Evolutionary conservation across 2,888 invertebrate species (phyloP).

Genomic region (Onchidella celtica): DNA sequence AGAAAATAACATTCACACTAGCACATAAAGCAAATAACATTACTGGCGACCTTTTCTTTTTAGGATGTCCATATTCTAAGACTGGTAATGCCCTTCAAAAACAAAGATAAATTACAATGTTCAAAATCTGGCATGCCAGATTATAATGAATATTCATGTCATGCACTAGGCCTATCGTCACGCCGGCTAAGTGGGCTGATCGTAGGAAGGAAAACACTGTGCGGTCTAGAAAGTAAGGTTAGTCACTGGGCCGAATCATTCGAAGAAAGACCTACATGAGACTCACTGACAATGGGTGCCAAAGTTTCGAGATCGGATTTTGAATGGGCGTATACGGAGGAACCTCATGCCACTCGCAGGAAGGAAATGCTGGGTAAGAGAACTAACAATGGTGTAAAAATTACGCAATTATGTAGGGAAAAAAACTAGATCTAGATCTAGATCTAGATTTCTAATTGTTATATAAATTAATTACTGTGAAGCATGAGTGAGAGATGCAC

Average conservation of each 20-base stretch:
- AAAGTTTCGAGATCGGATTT: constrained; percentile 96
- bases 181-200: background rate
- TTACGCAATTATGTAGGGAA: background rate
- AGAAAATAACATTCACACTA: too few species aligned
- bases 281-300: constrained; percentile 90
- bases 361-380: constrained; percentile 94
- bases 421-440: background rate
- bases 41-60: too few species aligned
- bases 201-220: background rate
- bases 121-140: constrained; percentile 33
- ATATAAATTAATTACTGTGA: too few species aligned
- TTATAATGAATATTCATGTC: constrained; percentile 56
- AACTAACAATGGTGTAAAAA: too few species aligned
- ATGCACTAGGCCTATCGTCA: background rate
- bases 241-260: background rate
- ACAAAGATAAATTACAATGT: too few species aligned
- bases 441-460: too few species aligned
- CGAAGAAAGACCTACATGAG: background rate
- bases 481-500: too few species aligned
- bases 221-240: too few species aligned
- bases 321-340: constrained; percentile 98
- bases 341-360: constrained; percentile 96
- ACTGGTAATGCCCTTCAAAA: too few species aligned
- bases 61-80: too few species aligned
- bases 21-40: too few species aligned